These are phyloP conservation scores for Cosmia trapezina DNA, from an alignment of 2,888 invertebrate genomes.

Conservation along the genomic window DNA sequence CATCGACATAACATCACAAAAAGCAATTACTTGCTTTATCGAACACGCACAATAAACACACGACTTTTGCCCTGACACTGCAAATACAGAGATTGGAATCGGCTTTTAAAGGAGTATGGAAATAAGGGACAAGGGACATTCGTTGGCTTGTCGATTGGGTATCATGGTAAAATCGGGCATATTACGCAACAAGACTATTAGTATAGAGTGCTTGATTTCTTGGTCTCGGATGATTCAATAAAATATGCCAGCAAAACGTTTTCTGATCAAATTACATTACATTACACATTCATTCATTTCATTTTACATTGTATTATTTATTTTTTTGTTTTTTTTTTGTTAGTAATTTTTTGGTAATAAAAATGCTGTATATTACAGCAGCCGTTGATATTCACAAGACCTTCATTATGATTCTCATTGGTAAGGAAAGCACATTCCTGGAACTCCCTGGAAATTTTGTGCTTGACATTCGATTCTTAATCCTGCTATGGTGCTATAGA, in stretches of 20 bases:
- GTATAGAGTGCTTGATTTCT: no score
- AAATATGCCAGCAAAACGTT: no score
- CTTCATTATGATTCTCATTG: not conserved
- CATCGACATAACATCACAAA: constrained; percentile 51
- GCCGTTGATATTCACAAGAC: not conserved
- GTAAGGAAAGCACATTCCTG: accelerated
- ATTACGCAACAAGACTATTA: not conserved
- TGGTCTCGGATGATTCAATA: no score
- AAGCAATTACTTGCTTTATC: constrained; percentile 51
- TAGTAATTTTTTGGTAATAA: no score
- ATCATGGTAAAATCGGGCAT: not conserved
- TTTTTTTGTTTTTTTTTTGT: no score
- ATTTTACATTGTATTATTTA: no score
- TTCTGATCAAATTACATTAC: not conserved
- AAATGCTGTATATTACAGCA: not conserved
- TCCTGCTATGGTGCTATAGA: no score
- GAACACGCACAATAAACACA: constrained; percentile 40
- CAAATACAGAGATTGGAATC: constrained; percentile 24
- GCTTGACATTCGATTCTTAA: not conserved
- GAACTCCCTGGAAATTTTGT: no score
- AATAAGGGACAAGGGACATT: not conserved
- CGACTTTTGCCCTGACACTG: constrained; percentile 24
- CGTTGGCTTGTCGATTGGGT: not conserved
- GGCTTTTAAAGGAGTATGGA: constrained; percentile 14
- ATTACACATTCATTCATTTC: no score